Evolutionary conservation across 2,797 vertebrate genomes (phyloP), one percentile per base, ranked within the genome.

Genomic region (Pogoniulus pusillus): DNA sequence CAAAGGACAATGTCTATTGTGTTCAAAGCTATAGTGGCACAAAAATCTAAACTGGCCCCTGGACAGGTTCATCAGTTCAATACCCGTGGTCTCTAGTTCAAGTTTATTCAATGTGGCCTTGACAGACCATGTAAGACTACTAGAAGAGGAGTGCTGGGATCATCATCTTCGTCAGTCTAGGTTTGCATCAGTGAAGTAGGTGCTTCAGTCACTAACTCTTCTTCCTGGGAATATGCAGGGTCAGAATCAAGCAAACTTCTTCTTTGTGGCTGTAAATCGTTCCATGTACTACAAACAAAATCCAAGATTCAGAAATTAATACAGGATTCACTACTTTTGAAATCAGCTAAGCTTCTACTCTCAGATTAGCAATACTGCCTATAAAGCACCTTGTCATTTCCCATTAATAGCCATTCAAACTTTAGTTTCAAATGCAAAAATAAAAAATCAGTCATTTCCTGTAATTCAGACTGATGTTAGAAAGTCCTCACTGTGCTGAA

Each of bases 181-280:
- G 34, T 69, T 93, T 63, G 83, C 32, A 53, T 89, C 66, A 69
- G 69, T 43, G 69, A 91, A 89, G 63, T 23, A 54, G 57, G 49
- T 68, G 74, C 47, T 83, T 76, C 77, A 62, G 30, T 86, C 45
- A 32, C 72, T 66, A 73, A 30, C 9, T 86, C 76, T 91, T 94
- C 81, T 91, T 82, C 79, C 22, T 39, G 65, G 60, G 45, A 64
- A 62, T 58, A 63, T 6, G 49, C 23, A 24, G 14, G 7, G 19
- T 69, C 60, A 15, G 51, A 88, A 74, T 99, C 98, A 99, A 32
- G 98, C 94, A 94, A 99, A 99, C 96, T 99, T 99, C 98, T 99
- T 99, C 98, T 99, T 99, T 39, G 98, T 99, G 82, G 99, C 99
- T 12, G 99, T 99, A 96, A 99, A 99, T 62, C 99, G 98, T 87